phyloP scores from a whole-genome alignment of 2,888 invertebrate species.

The Xestia ashworthii region DNA sequence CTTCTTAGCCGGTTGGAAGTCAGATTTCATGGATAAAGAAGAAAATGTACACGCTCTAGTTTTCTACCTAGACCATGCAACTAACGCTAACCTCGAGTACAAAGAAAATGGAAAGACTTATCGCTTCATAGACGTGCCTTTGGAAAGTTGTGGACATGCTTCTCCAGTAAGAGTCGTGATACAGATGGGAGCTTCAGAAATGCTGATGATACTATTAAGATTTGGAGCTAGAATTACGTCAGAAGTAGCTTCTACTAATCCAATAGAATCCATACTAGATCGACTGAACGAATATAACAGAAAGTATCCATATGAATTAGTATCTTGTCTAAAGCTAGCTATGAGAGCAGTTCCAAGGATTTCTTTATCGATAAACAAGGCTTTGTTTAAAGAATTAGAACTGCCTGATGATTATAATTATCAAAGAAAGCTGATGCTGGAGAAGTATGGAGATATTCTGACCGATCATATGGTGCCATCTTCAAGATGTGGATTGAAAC shows the following conservation, averaged over 20 bases:
- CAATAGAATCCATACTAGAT: constrained; percentile 92
- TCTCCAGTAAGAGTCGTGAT: constrained; percentile 94
- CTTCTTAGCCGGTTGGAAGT: constrained; percentile 96
- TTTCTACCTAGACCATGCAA: constrained; percentile 95
- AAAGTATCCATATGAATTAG: constrained; percentile 93
- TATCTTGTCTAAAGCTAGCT: constrained; percentile 93
- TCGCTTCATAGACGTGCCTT: constrained; percentile 94
- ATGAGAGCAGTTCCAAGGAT: constrained; percentile 92
- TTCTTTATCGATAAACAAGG: constrained; percentile 85
- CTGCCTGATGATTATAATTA: constrained; percentile 86
- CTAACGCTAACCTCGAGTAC: constrained; percentile 92
- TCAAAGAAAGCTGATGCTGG: constrained; percentile 83
- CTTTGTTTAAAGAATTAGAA: constrained; percentile 77
- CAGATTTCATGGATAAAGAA: constrained; percentile 94
- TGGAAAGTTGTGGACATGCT: constrained; percentile 95
- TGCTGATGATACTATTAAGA: constrained; percentile 93
- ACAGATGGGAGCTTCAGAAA: constrained; percentile 94
- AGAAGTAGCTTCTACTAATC: constrained; percentile 91
- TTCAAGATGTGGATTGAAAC: constrained; percentile 91
- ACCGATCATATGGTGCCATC: constrained; percentile 91
- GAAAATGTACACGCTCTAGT: constrained; percentile 95
- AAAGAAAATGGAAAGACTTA: constrained; percentile 78
- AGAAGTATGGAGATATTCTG: constrained; percentile 88
- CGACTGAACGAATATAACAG: constrained; percentile 92
- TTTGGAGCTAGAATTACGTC: constrained; percentile 92